phyloP scores from a whole-genome alignment of 2,113 vertebrate genomes.

The Macrotus californicus region DNA sequence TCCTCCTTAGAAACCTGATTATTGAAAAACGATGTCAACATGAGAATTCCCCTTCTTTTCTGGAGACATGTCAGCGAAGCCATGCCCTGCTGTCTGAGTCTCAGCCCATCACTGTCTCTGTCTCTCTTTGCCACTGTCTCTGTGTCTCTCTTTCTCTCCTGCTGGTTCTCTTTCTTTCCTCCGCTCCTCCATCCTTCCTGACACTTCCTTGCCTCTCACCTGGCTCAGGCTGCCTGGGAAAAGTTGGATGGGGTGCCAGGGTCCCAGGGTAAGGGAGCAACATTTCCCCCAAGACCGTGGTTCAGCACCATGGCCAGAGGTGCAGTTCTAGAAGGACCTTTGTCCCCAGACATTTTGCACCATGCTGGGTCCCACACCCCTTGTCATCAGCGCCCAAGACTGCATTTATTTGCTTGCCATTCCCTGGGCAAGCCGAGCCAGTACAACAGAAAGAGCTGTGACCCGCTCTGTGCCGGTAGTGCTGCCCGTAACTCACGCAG shows the following conservation, averaged over 20 bases:
- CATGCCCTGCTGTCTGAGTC: background rate
- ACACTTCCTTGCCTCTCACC: background rate
- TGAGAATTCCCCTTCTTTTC: background rate
- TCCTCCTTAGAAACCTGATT: background rate
- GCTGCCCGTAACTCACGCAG: background rate
- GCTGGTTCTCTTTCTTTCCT: background rate
- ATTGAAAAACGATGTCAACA: background rate
- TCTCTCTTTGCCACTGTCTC: background rate
- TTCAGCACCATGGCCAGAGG: constrained; percentile 43
- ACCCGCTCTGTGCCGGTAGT: background rate
- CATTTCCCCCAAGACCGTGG: background rate
- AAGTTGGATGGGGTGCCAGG: too few species aligned
- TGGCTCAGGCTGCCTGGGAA: background rate
- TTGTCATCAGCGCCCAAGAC: background rate
- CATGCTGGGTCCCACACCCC: background rate
- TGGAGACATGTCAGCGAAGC: background rate
- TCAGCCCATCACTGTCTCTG: background rate
- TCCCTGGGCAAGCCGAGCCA: background rate
- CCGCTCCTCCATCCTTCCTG: too few species aligned
- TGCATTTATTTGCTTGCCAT: too few species aligned
- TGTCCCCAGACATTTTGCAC: background rate
- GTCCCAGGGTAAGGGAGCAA: background rate
- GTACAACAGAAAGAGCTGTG: background rate
- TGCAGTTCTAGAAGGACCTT: background rate
- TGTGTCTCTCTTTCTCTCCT: background rate